These are phyloP conservation scores for Semnornis frantzii DNA, from an alignment of 2,113 vertebrate genomes.

Conservation along the genomic window DNA sequence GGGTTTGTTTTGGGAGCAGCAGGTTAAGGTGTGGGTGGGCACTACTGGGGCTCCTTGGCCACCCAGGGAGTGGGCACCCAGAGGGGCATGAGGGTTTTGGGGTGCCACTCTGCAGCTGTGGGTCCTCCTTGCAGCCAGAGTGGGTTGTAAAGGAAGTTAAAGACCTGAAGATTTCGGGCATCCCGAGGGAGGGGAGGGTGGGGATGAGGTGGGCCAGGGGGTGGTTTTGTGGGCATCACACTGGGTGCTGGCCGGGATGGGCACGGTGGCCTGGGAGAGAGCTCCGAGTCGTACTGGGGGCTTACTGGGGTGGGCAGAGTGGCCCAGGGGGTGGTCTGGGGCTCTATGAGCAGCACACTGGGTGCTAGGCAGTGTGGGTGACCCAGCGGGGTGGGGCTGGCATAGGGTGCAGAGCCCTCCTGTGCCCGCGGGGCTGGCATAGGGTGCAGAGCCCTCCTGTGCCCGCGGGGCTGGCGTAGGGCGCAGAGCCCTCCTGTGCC, in stretches of 20 bases:
- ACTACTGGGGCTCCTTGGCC: background rate
- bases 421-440: background rate
- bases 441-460: background rate
- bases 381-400: background rate
- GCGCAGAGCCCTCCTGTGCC: background rate
- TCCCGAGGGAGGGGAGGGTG: background rate
- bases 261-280: too few species aligned
- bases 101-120: fast-evolving
- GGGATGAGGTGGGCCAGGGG: background rate
- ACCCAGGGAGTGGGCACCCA: fast-evolving
- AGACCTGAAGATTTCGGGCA: background rate
- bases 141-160: background rate
- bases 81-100: fast-evolving
- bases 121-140: background rate
- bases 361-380: background rate
- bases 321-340: background rate
- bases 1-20: background rate
- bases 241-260: background rate
- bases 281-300: too few species aligned
- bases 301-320: background rate
- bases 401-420: background rate
- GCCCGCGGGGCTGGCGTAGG: background rate
- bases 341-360: background rate
- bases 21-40: background rate
- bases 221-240: fast-evolving